Evolutionary conservation across 2,888 invertebrate genomes (phyloP).

Genomic region (Clitarchus hookeri): DNA sequence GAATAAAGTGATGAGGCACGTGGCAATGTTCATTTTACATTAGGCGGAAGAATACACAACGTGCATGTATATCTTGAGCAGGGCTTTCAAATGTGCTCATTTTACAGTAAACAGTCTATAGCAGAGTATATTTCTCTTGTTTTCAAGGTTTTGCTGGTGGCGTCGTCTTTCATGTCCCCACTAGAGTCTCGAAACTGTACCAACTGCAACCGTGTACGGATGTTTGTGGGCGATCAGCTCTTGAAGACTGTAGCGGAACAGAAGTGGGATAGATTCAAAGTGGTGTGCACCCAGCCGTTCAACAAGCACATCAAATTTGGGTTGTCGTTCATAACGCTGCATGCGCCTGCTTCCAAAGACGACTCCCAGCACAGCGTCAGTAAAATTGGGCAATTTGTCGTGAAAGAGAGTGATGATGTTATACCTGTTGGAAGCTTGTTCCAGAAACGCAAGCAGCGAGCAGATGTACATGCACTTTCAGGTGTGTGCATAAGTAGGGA

Average conservation of each 20-base stretch:
- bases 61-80: too few relatives aligned
- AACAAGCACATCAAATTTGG: conserved; percentile 80
- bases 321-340: conserved; percentile 76
- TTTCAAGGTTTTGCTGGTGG: conserved; percentile 71
- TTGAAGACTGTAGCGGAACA: conserved; percentile 59
- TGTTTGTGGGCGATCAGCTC: conserved; percentile 68
- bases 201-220: conserved; percentile 71
- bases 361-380: conserved; percentile 33
- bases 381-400: conserved; percentile 58
- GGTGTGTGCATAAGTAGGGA: not conserved
- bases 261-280: conserved; percentile 82
- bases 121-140: not conserved
- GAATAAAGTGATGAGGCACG: too few relatives aligned
- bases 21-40: too few relatives aligned
- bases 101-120: too few relatives aligned
- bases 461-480: not conserved
- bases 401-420: conserved; percentile 61
- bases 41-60: too few relatives aligned
- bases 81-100: too few relatives aligned
- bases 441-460: conserved; percentile 39
- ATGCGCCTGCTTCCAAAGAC: conserved; percentile 52
- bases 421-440: conserved; percentile 68
- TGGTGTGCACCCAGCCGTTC: conserved; percentile 87
- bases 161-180: conserved; percentile 80
- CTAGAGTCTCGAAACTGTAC: conserved; percentile 70